These are phyloP conservation scores for Silurus glanis DNA, from an alignment of 2,113 vertebrate genomes.

Conservation along the genomic window DNA sequence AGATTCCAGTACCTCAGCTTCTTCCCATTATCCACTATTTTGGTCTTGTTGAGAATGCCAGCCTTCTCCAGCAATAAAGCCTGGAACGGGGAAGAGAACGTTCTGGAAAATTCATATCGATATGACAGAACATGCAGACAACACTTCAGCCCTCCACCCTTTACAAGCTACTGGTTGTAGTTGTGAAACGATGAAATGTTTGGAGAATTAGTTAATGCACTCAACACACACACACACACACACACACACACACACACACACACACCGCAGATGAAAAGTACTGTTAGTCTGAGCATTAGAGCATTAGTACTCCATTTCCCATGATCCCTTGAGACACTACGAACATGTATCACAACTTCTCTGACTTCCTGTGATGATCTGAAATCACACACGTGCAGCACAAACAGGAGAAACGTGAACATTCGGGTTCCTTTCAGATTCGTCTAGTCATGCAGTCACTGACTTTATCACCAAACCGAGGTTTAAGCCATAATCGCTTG, in stretches of 20 bases:
- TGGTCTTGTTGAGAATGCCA: conserved; percentile 87
- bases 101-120: too few species aligned
- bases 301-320: conserved; percentile 18
- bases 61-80: conserved; percentile 83
- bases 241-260: not conserved
- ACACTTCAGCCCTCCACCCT: not conserved
- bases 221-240: not conserved
- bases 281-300: conserved; percentile 12
- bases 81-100: conserved; percentile 50
- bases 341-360: not conserved
- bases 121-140: not conserved
- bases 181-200: not conserved
- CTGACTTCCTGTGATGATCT: not conserved
- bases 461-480: too few species aligned
- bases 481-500: too few species aligned
- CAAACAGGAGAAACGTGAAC: not conserved
- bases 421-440: not conserved
- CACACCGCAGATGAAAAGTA: not conserved
- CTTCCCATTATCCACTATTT: conserved; percentile 82
- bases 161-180: not conserved
- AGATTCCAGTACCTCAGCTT: conserved; percentile 77
- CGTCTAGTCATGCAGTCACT: too few species aligned
- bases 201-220: not conserved
- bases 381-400: not conserved
- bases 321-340: not conserved